Conservation (phyloP, 35 echinoderm and acorn worm genomes). For the Acanthaster planci region DNA sequence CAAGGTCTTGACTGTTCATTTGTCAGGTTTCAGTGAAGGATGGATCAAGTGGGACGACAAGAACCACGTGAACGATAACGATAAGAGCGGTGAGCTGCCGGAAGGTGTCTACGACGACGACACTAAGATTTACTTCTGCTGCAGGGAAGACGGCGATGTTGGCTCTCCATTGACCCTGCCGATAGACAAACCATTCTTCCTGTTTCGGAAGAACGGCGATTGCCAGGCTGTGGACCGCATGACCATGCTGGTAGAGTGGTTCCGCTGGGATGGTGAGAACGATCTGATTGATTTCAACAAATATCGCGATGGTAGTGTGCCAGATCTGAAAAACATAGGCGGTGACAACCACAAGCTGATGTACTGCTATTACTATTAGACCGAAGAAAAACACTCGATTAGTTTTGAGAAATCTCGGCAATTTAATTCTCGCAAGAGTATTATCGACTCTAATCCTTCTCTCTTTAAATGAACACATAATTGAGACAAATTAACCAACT, state of each 20-base stretch:
- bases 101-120: conserved; percentile 65
- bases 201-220: conserved; percentile 38
- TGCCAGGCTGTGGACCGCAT: conserved; percentile 75
- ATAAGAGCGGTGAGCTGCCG: conserved; percentile 44
- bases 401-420: too few relatives aligned
- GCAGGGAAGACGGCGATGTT: conserved; percentile 56
- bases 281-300: conserved; percentile 46
- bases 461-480: too few relatives aligned
- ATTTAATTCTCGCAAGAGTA: too few relatives aligned
- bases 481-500: too few relatives aligned
- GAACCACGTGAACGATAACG: conserved; percentile 57
- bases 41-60: conserved; percentile 82
- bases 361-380: conserved; percentile 37
- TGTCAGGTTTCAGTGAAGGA: conserved; percentile 56
- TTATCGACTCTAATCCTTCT: too few relatives aligned
- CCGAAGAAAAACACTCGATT: background rate
- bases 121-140: conserved; percentile 80
- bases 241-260: conserved; percentile 47
- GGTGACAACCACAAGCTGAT: conserved; percentile 26
- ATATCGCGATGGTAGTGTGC: conserved; percentile 41
- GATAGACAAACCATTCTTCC: conserved; percentile 47
- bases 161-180: conserved; percentile 58
- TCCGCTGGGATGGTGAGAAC: conserved; percentile 66
- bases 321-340: background rate
- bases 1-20: too few relatives aligned